Evolutionary conservation across 1,140 invertebrate species (phyloP), one percentile per base, ranked within the genome.

Genomic region (Caerostris extrusa): DNA sequence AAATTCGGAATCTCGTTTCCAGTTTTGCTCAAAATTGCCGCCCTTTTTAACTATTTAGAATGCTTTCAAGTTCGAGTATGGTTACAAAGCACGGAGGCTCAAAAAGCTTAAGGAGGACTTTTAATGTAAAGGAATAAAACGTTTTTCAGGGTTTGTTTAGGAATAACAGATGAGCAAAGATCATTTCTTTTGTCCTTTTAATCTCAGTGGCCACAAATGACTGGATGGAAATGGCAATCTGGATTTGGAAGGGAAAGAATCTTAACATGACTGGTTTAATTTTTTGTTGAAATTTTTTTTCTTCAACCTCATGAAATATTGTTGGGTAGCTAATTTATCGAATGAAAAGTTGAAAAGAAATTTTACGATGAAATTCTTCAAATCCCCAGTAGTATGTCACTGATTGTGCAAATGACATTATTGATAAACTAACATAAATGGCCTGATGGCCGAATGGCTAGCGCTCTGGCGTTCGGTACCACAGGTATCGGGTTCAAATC

Each of bases 21-120:
- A 7, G 34, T 12, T 81, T 81, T 34, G 34, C 56, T 85, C 56
- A 3, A 58, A 50, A 67, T 53, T 19, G 2, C 60, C 19, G 34
- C 34, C 60, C 5, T 67, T 61, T 88, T 88, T 53, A 88, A 64
- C 53, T 56, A 83, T 83, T 58, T 56, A 34, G n/a, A 57, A 57
- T 53, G 6, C 50, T n/a, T n/a, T 67, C 19, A 10, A 3, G 8
- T 88, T 34, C 3, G 34, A 53, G 64, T 88, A 34, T 88, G 17
- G 86, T 67, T 67, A 88, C 86, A 53, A 17, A 64, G 3, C 8
- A 53, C 7, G 17, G 50, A 17, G n/a, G n/a, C 17, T 85, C 56
- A 85, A 57, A 60, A 8, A 58, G 10, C 17, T 34, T 85, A 58
- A 81, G 71, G 1, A 2, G 14, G n/a, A 14, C 64, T 87, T 34